These are phyloP conservation scores for Oplegnathus fasciatus DNA, from an alignment of 2,113 vertebrate genomes.

Conservation along the genomic window DNA sequence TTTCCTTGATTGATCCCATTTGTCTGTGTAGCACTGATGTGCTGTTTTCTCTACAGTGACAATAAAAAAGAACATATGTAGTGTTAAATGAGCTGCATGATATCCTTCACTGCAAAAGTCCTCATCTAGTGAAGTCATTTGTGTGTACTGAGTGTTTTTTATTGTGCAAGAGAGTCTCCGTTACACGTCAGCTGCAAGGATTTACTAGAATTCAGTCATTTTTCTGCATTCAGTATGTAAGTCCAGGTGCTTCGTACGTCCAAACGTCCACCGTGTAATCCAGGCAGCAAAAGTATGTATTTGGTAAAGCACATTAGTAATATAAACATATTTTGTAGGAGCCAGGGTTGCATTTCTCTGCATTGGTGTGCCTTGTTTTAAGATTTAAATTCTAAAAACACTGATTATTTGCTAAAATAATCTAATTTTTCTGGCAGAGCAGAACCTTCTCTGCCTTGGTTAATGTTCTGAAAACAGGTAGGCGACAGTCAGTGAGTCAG, in stretches of 20 bases:
- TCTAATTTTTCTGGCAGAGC: not conserved
- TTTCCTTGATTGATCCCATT: not conserved
- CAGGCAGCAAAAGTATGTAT: no score
- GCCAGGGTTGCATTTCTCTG: no score
- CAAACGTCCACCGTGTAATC: no score
- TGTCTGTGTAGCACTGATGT: not conserved
- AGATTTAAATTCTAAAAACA: no score
- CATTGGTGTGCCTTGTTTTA: no score
- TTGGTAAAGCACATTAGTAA: no score
- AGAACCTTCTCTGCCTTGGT: not conserved
- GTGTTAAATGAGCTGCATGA: not conserved
- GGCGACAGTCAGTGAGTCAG: not conserved
- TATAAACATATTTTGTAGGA: no score
- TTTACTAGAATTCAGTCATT: not conserved
- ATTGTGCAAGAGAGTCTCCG: not conserved
- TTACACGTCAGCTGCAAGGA: not conserved
- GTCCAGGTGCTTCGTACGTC: no score
- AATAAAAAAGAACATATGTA: not conserved
- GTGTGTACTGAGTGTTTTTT: not conserved
- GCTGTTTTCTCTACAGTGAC: not conserved
- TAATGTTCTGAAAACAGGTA: not conserved
- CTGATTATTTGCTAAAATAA: no score
- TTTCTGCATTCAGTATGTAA: not conserved
- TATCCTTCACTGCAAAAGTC: not conserved
- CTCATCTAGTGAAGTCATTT: not conserved